Evolutionary conservation across 1,140 invertebrate species (phyloP), one percentile per base, ranked within the genome.

Genomic region (Chrysoperla carnea): DNA sequence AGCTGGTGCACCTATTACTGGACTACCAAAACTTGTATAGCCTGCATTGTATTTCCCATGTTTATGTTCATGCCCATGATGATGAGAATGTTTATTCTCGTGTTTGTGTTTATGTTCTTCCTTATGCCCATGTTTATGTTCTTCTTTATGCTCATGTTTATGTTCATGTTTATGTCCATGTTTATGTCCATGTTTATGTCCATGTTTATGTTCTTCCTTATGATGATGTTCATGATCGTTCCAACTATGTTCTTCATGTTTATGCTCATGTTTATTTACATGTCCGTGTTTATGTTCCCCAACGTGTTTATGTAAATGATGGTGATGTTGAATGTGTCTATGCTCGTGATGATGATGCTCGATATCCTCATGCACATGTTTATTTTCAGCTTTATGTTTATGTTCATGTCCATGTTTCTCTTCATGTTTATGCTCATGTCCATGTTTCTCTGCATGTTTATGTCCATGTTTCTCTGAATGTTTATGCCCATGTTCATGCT

Each of bases 261-360:
- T 42, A 36, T 51, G 49, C 3, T 41, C 41, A 28, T 45, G 41
- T 27, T 48, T 23, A 23, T 23, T 23, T 23, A 23, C 2, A 23
- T 23, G 17, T 2, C 17, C 33, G 27, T 47, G 49, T 35, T 50
- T 49, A 27, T 50, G 49, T 23, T 23, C 17, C 2, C 2, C 17
- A 5, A 48, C 47, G 31, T 50, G 49, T 23, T 50, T 47, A 29
- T 50, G 49, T 36, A 47, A 45, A 23, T 51, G 49, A 8, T 48
- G 38, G 36, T 50, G 49, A 27, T 50, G 45, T 29, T 50, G 49
- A 14, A 48, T 40, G 29, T 50, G 48, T 8, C 43, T 43, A 37
- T 49, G 48, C 17, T 49, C 33, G 23, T 49, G 48, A 37, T 48
- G 48, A 28, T 50, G 49, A n/a, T 48, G 42, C 37, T 50, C 46